Evolutionary conservation across 23 tunicate species (phyloP).

Genomic region (Corella eumyota): DNA sequence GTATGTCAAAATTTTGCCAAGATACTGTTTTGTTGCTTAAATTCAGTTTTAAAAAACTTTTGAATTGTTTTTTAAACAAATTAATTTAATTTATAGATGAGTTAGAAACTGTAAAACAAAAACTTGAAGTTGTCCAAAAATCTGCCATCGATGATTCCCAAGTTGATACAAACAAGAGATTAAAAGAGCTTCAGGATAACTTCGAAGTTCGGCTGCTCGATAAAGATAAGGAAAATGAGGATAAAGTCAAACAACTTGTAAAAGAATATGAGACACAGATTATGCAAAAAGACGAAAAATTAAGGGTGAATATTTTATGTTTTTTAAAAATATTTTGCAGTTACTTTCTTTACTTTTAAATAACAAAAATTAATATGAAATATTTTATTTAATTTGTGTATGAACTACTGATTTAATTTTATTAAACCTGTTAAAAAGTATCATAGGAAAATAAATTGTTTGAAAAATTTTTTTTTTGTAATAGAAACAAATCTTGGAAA

Average conservation of each 20-base stretch:
- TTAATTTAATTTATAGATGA: conserved; percentile 27
- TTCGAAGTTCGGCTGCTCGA: conserved; percentile 37
- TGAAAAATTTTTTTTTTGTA: too few relatives aligned
- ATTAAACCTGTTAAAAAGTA: too few relatives aligned
- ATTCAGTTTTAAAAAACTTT: background rate
- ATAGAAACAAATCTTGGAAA: background rate
- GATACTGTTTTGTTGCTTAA: too few relatives aligned
- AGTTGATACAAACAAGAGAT: conserved; percentile 36
- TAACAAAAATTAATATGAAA: background rate
- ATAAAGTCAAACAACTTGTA: conserved; percentile 63
- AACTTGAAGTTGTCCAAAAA: conserved; percentile 59
- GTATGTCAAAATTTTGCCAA: too few relatives aligned
- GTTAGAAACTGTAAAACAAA: conserved; percentile 44
- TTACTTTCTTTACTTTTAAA: background rate
- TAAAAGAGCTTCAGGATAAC: conserved; percentile 33
- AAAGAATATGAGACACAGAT: conserved; percentile 71
- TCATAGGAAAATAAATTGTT: too few relatives aligned
- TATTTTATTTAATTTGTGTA: background rate
- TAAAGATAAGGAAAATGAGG: conserved; percentile 48
- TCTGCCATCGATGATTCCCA: conserved; percentile 54
- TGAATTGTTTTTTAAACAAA: background rate
- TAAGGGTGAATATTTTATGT: conserved; percentile 16
- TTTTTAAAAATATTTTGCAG: background rate
- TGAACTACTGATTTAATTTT: too few relatives aligned
- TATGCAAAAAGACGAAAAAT: conserved; percentile 38